Conservation (phyloP, 2,797 vertebrate species). For the Xiphorhynchus erythropygius region DNA sequence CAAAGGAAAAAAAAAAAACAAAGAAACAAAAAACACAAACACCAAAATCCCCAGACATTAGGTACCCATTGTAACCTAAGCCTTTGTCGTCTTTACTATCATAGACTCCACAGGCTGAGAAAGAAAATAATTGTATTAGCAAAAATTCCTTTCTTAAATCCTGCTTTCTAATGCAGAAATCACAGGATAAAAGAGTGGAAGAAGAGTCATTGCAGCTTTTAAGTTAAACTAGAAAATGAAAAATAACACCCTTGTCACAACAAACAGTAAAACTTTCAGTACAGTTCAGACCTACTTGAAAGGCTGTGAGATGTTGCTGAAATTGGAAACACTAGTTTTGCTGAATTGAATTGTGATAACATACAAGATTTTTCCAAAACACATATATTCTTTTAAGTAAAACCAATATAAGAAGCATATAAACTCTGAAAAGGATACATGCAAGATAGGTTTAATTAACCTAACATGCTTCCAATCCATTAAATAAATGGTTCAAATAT, state of each 20-base stretch:
- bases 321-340: neutral
- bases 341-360: neutral
- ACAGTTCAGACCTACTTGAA: neutral
- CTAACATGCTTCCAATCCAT: neutral
- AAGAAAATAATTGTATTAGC: neutral
- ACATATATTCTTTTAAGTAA: neutral
- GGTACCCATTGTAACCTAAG: neutral
- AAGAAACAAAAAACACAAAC: too few relatives aligned
- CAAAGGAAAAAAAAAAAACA: neutral
- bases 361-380: neutral
- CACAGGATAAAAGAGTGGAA: neutral
- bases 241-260: neutral
- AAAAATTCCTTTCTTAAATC: neutral
- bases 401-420: neutral
- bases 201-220: neutral
- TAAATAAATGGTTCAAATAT: slow-evolving; percentile 23
- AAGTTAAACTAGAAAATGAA: neutral
- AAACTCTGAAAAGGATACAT: neutral
- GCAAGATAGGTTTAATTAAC: slow-evolving; percentile 7
- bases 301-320: neutral
- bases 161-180: neutral
- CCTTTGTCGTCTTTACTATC: neutral
- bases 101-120: neutral
- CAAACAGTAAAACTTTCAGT: neutral
- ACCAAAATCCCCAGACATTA: neutral